Evolutionary conservation across 2,113 vertebrate species (phyloP).

Genomic region (Amphiprion percula): DNA sequence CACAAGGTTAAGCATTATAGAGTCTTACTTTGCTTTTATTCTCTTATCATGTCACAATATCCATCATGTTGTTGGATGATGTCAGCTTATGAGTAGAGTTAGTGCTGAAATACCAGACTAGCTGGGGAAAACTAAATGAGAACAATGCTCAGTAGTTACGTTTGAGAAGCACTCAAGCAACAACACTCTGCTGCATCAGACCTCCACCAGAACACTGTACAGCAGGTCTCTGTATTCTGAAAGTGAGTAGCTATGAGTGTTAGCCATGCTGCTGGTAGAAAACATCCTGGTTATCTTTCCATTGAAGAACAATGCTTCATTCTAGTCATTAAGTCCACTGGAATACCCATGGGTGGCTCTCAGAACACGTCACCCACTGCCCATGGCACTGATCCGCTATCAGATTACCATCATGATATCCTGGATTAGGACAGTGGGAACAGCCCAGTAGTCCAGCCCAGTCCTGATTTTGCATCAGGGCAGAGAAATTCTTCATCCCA

Average conservation of each 20-base stretch:
- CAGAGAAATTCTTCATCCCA: not conserved
- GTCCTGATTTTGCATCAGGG: not conserved
- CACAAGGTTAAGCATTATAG: too few species aligned
- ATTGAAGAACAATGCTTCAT: not conserved
- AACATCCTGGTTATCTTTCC: not conserved
- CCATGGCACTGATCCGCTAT: conserved; percentile 5
- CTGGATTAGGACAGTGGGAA: too few species aligned
- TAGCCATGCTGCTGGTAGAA: not conserved
- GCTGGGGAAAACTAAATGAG: not conserved
- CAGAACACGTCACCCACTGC: conserved; percentile 1
- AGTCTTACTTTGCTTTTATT: too few species aligned
- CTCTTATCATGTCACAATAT: too few species aligned
- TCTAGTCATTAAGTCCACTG: conserved; percentile 2
- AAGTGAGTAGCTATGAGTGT: not conserved
- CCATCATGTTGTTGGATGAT: too few species aligned
- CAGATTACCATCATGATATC: conserved; percentile 10
- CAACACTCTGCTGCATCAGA: too few species aligned
- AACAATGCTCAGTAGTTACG: not conserved
- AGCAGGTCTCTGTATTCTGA: not conserved
- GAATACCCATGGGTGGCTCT: not conserved
- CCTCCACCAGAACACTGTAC: not conserved
- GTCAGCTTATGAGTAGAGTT: not conserved
- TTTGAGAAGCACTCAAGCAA: not conserved
- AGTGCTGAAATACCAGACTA: not conserved
- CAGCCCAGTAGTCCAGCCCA: not conserved